Evolutionary conservation across 2,113 vertebrate genomes (phyloP).

Genomic region (Athene cunicularia): DNA sequence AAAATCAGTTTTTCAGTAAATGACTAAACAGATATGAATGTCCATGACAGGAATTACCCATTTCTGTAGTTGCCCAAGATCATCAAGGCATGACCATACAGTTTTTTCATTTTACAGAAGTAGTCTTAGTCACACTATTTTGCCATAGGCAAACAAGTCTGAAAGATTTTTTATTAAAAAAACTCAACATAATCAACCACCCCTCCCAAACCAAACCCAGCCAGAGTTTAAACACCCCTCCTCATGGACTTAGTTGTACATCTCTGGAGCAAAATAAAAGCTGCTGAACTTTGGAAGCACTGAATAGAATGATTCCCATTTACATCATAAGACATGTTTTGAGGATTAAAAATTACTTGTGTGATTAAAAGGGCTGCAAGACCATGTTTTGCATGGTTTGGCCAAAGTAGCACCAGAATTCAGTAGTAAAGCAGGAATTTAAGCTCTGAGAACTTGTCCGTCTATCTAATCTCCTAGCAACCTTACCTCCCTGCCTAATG

Average conservation of each 20-base stretch:
- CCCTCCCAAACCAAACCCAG: not conserved
- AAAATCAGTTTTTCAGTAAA: constrained; percentile 2
- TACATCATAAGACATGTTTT: not conserved
- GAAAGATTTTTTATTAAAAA: not conserved
- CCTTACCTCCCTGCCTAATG: not conserved
- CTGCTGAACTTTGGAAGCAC: not conserved
- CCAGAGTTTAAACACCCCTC: not conserved
- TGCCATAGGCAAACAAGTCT: not conserved
- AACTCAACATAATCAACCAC: not conserved
- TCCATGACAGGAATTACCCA: not conserved
- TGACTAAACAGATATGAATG: not conserved
- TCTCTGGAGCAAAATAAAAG: not conserved
- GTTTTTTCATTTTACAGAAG: not conserved
- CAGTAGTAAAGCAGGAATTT: not conserved
- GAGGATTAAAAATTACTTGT: not conserved
- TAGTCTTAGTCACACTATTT: not conserved
- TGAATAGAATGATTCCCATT: not conserved
- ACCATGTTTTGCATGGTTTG: not conserved
- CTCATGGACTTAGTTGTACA: not conserved
- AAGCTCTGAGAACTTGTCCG: not conserved
- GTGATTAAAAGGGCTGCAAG: not conserved
- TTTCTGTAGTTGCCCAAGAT: not conserved
- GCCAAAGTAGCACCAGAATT: not conserved
- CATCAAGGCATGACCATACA: not conserved
- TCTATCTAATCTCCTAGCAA: not conserved